Evolutionary conservation across 2,888 invertebrate species (phyloP).

Genomic region (Zaprionus lineosus): DNA sequence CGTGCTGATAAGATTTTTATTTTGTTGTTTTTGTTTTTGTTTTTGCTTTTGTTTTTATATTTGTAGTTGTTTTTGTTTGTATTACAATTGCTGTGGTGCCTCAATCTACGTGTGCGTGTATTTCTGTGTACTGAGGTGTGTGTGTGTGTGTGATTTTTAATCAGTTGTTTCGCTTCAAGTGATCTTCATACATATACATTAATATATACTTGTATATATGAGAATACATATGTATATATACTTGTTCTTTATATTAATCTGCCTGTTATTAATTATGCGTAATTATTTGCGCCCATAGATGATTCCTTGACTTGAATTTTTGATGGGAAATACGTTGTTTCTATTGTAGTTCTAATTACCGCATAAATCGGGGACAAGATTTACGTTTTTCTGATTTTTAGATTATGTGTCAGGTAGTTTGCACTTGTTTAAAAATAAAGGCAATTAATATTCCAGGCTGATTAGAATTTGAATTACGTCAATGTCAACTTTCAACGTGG

Average conservation of each 20-base stretch:
- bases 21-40: constrained; percentile 12
- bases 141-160: constrained; percentile 24
- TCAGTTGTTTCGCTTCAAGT: constrained; percentile 35
- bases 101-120: not conserved
- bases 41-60: too few species aligned
- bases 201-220: constrained; percentile 2
- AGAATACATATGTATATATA: not conserved
- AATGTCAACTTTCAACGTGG: constrained; percentile 25
- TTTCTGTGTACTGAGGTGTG: not conserved
- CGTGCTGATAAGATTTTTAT: constrained; percentile 37
- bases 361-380: constrained; percentile 19
- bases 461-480: constrained; percentile 40
- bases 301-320: constrained; percentile 29
- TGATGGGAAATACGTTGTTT: not conserved
- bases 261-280: constrained; percentile 45
- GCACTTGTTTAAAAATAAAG: constrained; percentile 23
- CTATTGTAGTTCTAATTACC: constrained; percentile 20
- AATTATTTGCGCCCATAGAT: constrained; percentile 31
- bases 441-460: constrained; percentile 28
- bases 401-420: constrained; percentile 49
- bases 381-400: not conserved
- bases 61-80: not conserved
- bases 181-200: constrained; percentile 17
- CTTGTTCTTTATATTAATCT: constrained; percentile 11
- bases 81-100: constrained; percentile 9